These are phyloP conservation scores for Mustelus asterias DNA, from an alignment of 2,113 vertebrate genomes.

Conservation along the genomic window DNA sequence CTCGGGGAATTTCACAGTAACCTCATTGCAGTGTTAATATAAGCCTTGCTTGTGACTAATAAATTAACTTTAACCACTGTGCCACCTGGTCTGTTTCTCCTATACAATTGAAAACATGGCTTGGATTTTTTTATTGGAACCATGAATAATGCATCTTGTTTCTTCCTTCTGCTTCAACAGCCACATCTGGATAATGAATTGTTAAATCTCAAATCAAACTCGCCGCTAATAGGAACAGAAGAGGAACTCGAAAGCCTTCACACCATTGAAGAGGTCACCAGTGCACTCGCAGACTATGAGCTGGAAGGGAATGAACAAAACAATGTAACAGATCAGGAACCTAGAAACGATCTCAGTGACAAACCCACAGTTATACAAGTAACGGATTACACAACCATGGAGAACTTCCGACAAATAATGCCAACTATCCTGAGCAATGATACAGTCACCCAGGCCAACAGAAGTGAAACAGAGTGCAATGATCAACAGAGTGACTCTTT, in stretches of 20 bases:
- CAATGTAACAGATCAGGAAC: not conserved
- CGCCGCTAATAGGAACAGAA: not conserved
- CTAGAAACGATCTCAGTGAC: not conserved
- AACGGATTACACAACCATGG: slow-evolving; percentile 68
- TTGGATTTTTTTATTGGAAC: not conserved
- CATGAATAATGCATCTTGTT: not conserved
- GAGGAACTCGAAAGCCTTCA: slow-evolving; percentile 25
- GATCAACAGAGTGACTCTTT: slow-evolving; percentile 36
- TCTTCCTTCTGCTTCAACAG: not conserved
- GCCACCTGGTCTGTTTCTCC: not conserved
- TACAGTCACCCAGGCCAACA: not conserved
- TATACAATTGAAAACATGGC: not conserved
- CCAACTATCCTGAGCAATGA: not conserved
- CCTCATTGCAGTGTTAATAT: too few species aligned
- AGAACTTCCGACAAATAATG: slow-evolving; percentile 53
- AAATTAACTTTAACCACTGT: not conserved
- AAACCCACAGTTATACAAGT: slow-evolving; percentile 41
- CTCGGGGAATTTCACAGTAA: too few species aligned
- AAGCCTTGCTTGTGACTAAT: too few species aligned
- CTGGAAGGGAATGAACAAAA: not conserved
- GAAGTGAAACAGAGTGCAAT: slow-evolving; percentile 41
- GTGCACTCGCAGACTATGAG: not conserved
- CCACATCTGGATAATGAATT: not conserved
- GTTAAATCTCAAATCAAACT: not conserved
- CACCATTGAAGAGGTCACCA: slow-evolving; percentile 23